Conservation (phyloP, 2,888 invertebrate species). For the Autographa pulchrina region DNA sequence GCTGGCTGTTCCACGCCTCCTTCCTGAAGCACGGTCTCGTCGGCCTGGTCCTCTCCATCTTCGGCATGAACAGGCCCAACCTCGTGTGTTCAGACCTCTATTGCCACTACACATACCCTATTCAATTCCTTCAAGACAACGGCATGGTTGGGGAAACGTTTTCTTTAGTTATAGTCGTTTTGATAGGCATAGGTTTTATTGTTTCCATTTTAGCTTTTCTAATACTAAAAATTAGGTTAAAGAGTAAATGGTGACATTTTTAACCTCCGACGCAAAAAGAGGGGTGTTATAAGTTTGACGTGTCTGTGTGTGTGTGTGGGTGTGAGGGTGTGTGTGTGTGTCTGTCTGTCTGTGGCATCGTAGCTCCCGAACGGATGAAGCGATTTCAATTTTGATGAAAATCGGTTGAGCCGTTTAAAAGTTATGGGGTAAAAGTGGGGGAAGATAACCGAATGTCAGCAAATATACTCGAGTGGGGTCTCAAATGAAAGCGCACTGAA, state of each 20-base stretch:
- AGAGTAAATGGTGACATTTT: slow-evolving; percentile 84
- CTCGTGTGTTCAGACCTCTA: slow-evolving; percentile 93
- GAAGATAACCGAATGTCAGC: too few relatives aligned
- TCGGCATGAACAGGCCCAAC: slow-evolving; percentile 94
- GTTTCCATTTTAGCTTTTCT: slow-evolving; percentile 91
- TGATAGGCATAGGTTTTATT: slow-evolving; percentile 90
- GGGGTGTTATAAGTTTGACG: too few relatives aligned
- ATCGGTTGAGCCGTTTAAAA: too few relatives aligned
- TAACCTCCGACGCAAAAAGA: too few relatives aligned
- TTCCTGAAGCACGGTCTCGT: slow-evolving; percentile 97
- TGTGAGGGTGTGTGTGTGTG: too few relatives aligned
- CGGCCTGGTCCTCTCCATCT: slow-evolving; percentile 94
- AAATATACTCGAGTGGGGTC: too few relatives aligned
- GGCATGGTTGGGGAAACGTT: slow-evolving; percentile 92
- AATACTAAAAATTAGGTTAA: slow-evolving; percentile 91
- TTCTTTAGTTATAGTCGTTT: slow-evolving; percentile 90
- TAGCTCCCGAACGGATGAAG: too few relatives aligned
- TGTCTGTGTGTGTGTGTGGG: too few relatives aligned
- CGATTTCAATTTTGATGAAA: too few relatives aligned
- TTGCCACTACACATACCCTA: slow-evolving; percentile 93
- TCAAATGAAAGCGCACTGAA: too few relatives aligned
- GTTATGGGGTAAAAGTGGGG: too few relatives aligned
- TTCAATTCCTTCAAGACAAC: slow-evolving; percentile 92
- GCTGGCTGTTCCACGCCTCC: slow-evolving; percentile 96
- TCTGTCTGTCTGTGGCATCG: too few relatives aligned